Conservation (phyloP, 1,140 invertebrate genomes). For the Tetramorium alpestre region DNA sequence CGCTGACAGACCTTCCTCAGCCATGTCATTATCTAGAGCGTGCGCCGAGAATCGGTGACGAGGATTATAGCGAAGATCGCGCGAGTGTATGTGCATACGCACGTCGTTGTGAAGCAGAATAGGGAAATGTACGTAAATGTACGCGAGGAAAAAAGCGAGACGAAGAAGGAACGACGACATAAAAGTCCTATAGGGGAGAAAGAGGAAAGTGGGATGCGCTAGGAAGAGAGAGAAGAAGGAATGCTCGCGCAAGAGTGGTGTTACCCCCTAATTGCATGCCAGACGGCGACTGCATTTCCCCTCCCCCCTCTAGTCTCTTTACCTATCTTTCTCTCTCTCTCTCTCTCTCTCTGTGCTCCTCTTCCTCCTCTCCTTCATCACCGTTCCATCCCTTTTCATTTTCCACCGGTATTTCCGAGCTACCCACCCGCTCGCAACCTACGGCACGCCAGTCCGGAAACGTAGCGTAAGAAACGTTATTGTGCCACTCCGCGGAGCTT, state of each 20-base stretch:
- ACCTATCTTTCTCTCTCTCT: neutral
- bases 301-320: neutral
- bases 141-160: neutral
- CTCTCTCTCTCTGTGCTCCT: constrained; percentile 21
- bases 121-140: constrained; percentile 14
- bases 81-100: neutral
- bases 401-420: constrained; percentile 64
- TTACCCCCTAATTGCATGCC: constrained; percentile 72
- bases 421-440: constrained; percentile 14
- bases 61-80: constrained; percentile 40
- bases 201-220: neutral
- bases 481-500: constrained; percentile 72
- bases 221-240: neutral
- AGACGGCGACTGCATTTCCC: constrained; percentile 70
- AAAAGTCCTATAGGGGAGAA: neutral
- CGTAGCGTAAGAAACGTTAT: constrained; percentile 73
- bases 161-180: neutral
- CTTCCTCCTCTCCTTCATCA: constrained; percentile 36
- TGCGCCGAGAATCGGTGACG: constrained; percentile 12
- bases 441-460: constrained; percentile 70
- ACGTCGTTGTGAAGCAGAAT: neutral
- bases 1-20: constrained; percentile 25
- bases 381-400: constrained; percentile 2
- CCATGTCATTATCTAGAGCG: constrained; percentile 31
- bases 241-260: constrained; percentile 60